Evolutionary conservation across 2,113 vertebrate genomes (phyloP).

Genomic region (Todiramphus saurophagus): DNA sequence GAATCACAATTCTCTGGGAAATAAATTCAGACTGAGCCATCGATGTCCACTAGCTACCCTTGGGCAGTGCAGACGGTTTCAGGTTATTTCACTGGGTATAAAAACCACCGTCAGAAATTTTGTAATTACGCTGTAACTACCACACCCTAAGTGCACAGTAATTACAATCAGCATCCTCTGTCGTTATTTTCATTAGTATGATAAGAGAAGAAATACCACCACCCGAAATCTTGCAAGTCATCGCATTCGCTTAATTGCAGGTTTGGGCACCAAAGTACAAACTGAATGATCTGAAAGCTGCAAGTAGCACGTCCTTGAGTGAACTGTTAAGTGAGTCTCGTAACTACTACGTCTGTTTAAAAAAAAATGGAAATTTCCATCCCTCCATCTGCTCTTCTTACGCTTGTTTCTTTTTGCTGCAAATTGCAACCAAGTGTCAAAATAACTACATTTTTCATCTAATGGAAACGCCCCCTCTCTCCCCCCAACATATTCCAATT

Average conservation of each 20-base stretch:
- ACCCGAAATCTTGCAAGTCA: not conserved
- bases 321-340: not conserved
- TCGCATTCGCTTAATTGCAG: not conserved
- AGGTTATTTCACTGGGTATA: not conserved
- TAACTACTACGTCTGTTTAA: not conserved
- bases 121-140: not conserved
- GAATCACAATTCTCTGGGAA: not conserved
- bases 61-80: not conserved
- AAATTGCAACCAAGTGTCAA: not conserved
- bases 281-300: not conserved
- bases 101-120: not conserved
- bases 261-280: not conserved
- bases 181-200: not conserved
- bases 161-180: not conserved
- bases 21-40: not conserved
- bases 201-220: not conserved
- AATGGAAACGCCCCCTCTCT: not conserved
- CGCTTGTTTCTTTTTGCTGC: not conserved
- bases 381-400: slow-evolving; percentile 45
- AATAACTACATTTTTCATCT: not conserved
- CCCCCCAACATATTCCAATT: not conserved
- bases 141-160: not conserved
- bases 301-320: not conserved
- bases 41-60: not conserved
- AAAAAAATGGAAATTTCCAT: slow-evolving; percentile 45